Conservation (phyloP, 2,888 invertebrate genomes). For the Himalopsyche anomala region DNA sequence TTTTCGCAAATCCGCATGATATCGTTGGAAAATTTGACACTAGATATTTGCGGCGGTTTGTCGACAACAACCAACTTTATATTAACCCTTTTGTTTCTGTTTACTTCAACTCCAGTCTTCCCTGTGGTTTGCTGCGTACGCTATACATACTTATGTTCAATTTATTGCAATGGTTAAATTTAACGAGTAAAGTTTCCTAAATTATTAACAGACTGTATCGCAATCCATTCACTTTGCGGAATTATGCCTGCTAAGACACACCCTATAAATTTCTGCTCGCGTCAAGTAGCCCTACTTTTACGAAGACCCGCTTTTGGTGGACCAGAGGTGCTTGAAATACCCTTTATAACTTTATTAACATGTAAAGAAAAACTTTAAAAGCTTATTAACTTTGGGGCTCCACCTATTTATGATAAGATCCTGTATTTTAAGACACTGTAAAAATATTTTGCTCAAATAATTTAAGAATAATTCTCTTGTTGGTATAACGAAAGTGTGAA, state of each 20-base stretch:
- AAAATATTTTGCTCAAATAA: too few species aligned
- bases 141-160: constrained; percentile 59
- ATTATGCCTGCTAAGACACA: constrained; percentile 34
- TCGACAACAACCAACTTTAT: constrained; percentile 41
- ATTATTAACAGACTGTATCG: constrained; percentile 63
- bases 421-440: too few species aligned
- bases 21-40: constrained; percentile 19
- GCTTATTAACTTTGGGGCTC: too few species aligned
- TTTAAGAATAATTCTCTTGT: too few species aligned
- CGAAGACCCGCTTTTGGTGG: neutral
- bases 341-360: too few species aligned
- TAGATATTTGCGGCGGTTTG: constrained; percentile 32
- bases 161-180: constrained; percentile 64
- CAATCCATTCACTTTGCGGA: constrained; percentile 57
- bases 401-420: too few species aligned
- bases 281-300: constrained; percentile 31
- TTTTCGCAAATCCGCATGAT: neutral
- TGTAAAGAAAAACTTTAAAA: too few species aligned
- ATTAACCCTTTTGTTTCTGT: constrained; percentile 41
- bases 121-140: constrained; percentile 13
- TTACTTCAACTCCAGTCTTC: constrained; percentile 22
- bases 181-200: constrained; percentile 64
- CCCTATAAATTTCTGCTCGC: neutral
- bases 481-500: too few species aligned
- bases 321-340: neutral